A percentile compares a stretch with the other conserved stretches of the same genome.
These are phyloP conservation scores for Austrolebias charrua DNA, from an alignment of 2,797 vertebrate genomes.

Conservation along the genomic window DNA sequence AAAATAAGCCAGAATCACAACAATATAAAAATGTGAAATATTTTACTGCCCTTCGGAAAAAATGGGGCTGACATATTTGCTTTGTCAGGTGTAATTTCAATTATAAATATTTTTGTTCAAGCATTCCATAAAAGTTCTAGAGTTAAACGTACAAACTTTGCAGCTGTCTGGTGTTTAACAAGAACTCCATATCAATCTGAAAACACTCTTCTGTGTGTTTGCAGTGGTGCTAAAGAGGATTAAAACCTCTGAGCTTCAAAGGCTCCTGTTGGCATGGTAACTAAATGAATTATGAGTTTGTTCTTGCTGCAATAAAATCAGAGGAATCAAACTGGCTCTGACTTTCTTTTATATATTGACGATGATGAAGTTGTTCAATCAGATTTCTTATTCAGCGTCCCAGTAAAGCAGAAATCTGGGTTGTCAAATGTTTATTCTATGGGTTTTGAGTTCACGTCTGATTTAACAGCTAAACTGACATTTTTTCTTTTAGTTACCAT, in stretches of 20 bases:
- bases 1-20: constrained; percentile 2
- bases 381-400: not conserved
- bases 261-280: constrained; percentile 1
- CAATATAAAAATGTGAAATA: not conserved
- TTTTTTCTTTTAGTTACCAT: too few species aligned
- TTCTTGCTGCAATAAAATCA: constrained; percentile 40
- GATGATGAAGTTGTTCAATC: not conserved
- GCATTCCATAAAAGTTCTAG: not conserved
- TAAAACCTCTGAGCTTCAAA: not conserved
- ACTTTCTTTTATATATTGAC: not conserved
- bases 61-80: not conserved
- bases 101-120: not conserved
- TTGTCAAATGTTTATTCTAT: not conserved
- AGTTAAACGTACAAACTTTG: not conserved
- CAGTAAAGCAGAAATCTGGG: not conserved
- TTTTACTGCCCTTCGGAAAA: not conserved
- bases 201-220: not conserved
- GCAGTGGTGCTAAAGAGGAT: constrained; percentile 25
- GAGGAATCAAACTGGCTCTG: constrained; percentile 9
- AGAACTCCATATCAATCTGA: constrained; percentile 5
- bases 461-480: too few species aligned
- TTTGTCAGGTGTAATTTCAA: not conserved
- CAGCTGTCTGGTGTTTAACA: not conserved
- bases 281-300: constrained; percentile 24
- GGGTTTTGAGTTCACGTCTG: not conserved